Evolutionary conservation across 2,888 invertebrate species (phyloP).

Genomic region (Tholera decimalis): DNA sequence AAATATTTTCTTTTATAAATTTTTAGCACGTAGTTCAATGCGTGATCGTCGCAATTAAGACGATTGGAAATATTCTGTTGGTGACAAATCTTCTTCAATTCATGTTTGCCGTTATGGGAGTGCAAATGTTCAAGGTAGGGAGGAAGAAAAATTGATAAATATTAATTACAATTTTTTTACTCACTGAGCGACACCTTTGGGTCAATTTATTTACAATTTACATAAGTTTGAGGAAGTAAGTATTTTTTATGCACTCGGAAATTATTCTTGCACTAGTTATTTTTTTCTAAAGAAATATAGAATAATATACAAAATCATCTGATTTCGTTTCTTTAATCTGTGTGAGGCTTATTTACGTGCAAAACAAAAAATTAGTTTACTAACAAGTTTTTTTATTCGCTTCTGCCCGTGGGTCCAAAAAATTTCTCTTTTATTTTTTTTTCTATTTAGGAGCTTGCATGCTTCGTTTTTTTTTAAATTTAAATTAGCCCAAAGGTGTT

Average conservation of each 20-base stretch:
- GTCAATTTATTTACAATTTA: conserved; percentile 73
- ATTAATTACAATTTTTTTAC: conserved; percentile 56
- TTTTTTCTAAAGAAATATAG: conserved; percentile 51
- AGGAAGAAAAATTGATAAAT: conserved; percentile 59
- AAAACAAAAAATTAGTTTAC: conserved; percentile 71
- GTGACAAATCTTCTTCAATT: conserved; percentile 99
- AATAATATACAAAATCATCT: conserved; percentile 70
- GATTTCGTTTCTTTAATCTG: conserved; percentile 80
- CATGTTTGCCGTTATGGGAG: conserved; percentile 99
- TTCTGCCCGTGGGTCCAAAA: conserved; percentile 87
- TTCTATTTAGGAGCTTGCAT: conserved; percentile 67
- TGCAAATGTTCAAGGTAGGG: conserved; percentile 99
- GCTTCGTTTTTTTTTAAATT: conserved; percentile 70
- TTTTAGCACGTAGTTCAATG: conserved; percentile 99
- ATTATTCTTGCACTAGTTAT: conserved; percentile 58
- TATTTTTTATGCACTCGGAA: conserved; percentile 69
- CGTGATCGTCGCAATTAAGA: conserved; percentile 99
- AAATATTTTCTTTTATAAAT: conserved; percentile 71
- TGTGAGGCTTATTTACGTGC: conserved; percentile 81
- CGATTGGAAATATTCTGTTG: conserved; percentile 99
- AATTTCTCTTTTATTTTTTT: conserved; percentile 73
- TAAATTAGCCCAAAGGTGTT: conserved; percentile 89
- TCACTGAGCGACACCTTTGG: conserved; percentile 87
- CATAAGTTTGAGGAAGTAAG: conserved; percentile 75
- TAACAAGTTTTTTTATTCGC: conserved; percentile 76